phyloP scores from a whole-genome alignment of 2,888 invertebrate genomes.

The Pycnomerus fuliginosus region DNA sequence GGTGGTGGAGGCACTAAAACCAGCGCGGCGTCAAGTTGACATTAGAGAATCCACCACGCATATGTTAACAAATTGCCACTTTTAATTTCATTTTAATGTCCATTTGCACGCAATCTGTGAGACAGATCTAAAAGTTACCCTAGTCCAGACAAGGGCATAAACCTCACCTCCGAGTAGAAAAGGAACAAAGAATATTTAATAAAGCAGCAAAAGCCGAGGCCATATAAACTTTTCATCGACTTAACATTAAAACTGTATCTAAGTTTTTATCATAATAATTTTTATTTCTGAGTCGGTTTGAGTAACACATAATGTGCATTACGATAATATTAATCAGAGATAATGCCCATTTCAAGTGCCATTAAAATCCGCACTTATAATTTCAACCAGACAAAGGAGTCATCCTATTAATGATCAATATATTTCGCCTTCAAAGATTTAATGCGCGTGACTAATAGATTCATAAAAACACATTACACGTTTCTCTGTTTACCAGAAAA shows the following conservation, averaged over 20 bases:
- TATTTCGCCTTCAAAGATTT: slow-evolving; percentile 6
- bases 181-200: slow-evolving; percentile 1
- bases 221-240: not conserved
- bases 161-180: not conserved
- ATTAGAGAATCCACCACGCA: not conserved
- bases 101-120: slow-evolving; percentile 1
- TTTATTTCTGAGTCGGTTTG: no score
- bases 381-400: slow-evolving; percentile 8
- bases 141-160: slow-evolving; percentile 1
- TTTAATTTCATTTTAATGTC: slow-evolving; percentile 5
- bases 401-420: slow-evolving; percentile 11
- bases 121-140: not conserved
- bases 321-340: slow-evolving; percentile 10
- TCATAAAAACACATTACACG: slow-evolving; percentile 12
- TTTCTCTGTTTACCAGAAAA: not conserved
- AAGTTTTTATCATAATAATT: no score
- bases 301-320: slow-evolving; percentile 9
- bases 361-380: slow-evolving; percentile 10
- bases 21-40: no score
- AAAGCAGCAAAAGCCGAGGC: not conserved
- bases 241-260: no score
- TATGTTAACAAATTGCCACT: slow-evolving; percentile 5
- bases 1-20: no score
- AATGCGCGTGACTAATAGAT: slow-evolving; percentile 11
- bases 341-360: slow-evolving; percentile 10